phyloP scores from a whole-genome alignment of 1,140 invertebrate genomes.

The Lineus longissimus region DNA sequence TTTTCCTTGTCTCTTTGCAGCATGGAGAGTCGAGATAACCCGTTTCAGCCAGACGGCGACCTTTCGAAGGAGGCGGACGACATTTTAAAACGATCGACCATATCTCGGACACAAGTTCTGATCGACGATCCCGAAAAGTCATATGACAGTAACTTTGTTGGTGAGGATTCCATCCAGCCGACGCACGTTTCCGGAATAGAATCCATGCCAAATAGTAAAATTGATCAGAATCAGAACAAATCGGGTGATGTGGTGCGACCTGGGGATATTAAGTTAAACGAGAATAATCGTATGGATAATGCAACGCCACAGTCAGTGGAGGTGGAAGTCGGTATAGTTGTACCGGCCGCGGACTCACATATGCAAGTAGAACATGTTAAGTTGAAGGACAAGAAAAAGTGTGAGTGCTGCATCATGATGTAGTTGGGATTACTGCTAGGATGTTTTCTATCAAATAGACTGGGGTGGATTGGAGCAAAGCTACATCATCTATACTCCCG shows the following conservation, averaged over 20 bases:
- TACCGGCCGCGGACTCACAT: background rate
- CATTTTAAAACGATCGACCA: constrained; percentile 71
- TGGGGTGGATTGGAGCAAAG: too few species aligned
- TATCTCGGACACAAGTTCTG: constrained; percentile 44
- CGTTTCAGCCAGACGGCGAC: constrained; percentile 92
- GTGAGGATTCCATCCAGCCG: background rate
- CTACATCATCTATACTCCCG: too few species aligned
- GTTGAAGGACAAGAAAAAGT: constrained; percentile 36
- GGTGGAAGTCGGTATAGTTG: constrained; percentile 17
- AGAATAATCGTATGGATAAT: background rate
- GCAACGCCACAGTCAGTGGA: constrained; percentile 25
- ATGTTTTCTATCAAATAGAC: too few species aligned
- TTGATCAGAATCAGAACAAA: constrained; percentile 1
- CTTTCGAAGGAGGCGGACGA: constrained; percentile 91
- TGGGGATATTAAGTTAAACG: background rate
- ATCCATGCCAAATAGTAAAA: background rate
- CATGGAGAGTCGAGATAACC: constrained; percentile 93
- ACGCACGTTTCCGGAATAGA: background rate
- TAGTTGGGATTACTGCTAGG: constrained; percentile 19
- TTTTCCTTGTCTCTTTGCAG: constrained; percentile 61
- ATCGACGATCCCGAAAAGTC: constrained; percentile 20
- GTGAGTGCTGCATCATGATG: constrained; percentile 37
- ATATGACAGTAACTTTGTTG: background rate
- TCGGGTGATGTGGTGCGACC: background rate
- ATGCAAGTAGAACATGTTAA: constrained; percentile 1